These are phyloP conservation scores for Hemiscyllium ocellatum DNA, from an alignment of 2,113 vertebrate genomes.

Conservation along the genomic window DNA sequence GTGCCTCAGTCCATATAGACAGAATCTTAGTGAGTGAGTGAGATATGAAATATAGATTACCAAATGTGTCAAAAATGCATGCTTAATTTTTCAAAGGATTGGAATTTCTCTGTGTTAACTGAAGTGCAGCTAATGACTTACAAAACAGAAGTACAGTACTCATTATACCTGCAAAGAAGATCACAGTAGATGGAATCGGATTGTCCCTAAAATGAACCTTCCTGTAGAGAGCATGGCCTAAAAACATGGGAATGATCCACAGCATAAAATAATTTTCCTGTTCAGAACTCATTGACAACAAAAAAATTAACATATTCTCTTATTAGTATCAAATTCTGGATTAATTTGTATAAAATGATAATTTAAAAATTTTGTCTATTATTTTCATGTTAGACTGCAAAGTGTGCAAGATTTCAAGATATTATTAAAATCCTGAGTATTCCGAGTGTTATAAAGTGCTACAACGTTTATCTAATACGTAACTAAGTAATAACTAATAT, in stretches of 20 bases:
- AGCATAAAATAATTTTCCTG: constrained; percentile 42
- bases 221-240: constrained; percentile 74
- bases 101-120: constrained; percentile 36
- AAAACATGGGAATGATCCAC: constrained; percentile 49
- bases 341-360: neutral
- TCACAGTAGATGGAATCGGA: constrained; percentile 62
- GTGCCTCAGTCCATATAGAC: neutral
- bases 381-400: neutral
- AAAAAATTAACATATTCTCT: neutral
- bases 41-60: neutral
- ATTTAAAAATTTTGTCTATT: neutral
- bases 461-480: neutral
- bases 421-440: neutral
- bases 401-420: neutral
- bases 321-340: neutral
- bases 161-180: constrained; percentile 71
- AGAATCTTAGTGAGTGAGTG: neutral
- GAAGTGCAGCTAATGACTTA: constrained; percentile 33
- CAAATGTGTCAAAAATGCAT: neutral
- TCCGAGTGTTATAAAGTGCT: neutral
- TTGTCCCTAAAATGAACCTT: constrained; percentile 76
- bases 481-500: neutral
- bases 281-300: neutral
- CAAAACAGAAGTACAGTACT: constrained; percentile 37
- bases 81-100: neutral